Conservation (phyloP, 2,113 vertebrate species). For the Pampusana beccarii region DNA sequence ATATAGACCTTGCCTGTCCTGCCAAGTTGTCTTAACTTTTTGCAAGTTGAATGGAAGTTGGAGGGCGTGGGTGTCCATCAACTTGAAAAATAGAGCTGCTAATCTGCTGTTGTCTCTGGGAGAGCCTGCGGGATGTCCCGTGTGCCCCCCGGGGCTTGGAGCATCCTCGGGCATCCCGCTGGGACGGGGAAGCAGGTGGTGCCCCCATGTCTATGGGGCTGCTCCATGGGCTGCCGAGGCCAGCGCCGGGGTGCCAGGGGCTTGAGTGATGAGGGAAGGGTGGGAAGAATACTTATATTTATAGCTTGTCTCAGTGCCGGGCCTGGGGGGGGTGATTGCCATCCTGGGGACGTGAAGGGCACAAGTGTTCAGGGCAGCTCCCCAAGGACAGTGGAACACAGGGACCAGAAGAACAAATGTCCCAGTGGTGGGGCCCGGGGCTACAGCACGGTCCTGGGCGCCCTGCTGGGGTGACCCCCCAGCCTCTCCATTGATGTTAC, state of each 20-base stretch:
- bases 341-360: neutral
- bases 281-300: slow-evolving; percentile 48
- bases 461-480: no score
- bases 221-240: neutral
- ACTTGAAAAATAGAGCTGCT: slow-evolving; percentile 28
- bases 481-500: rapidly evolving
- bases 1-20: slow-evolving; percentile 49
- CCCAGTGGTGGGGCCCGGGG: rapidly evolving
- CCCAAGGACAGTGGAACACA: neutral
- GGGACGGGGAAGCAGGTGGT: slow-evolving; percentile 46
- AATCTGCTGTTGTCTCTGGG: slow-evolving; percentile 24
- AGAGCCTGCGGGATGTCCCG: slow-evolving; percentile 27
- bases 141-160: neutral
- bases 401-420: neutral
- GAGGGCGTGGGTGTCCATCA: neutral
- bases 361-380: neutral
- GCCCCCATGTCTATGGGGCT: neutral
- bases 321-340: neutral
- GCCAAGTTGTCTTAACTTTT: slow-evolving; percentile 55
- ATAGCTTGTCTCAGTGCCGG: neutral
- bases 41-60: slow-evolving; percentile 45
- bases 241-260: neutral
- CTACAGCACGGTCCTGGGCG: rapidly evolving
- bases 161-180: neutral
- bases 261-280: neutral